Base-by-base conservation (phyloP, 2,888 invertebrate species). In the Noctua pronuba region DNA sequence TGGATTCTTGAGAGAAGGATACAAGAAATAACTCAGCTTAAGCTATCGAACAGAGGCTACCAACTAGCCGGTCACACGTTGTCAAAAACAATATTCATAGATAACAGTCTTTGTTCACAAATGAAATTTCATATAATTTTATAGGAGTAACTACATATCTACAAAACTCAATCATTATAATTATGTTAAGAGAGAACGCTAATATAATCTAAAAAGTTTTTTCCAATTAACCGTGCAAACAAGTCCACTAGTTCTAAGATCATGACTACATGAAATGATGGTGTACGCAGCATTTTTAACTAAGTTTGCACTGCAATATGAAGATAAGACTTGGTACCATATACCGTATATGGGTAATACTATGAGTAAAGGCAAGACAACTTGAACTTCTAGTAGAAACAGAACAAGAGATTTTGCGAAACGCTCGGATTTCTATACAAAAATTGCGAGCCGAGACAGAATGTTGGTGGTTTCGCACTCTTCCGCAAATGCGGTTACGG, bases 351-450 rank as follows among this genome's bases (percentile, higher is more conserved):
- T n/a, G 55, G n/a, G n/a, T n/a, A 49, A 55, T 28, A 13, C 16
- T 55, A 28, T 16, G 28, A 28, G 16, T 58, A 58, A 31, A 28
- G 2, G 8, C 28, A 31, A 58, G 58, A 60, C 0, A 62, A 28
- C 18, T 18, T 10, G 24, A 67, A 31, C 58, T 28, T 49, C 8
- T 21, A 31, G 7, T 13, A n/a, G 16, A 28, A 55, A 3, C 55
- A 49, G 31, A 49, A 68, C 60, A 31, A n/a, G 28, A n/a, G 55
- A 24, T 60, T 31, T 49, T 46, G 1, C 24, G 21, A 18, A 64
- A 21, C 7, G 13, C 8, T 69, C 28, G 41, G 60, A 67, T 67
- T 62, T 77, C 13, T 73, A 62, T 73, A 55, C 49, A 77, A 73
- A 52, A 62, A 35, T 49, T 60, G 41, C 31, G 46, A 60, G 38